Conservation (phyloP, 1,140 invertebrate species). For the Ridgeia piscesae region DNA sequence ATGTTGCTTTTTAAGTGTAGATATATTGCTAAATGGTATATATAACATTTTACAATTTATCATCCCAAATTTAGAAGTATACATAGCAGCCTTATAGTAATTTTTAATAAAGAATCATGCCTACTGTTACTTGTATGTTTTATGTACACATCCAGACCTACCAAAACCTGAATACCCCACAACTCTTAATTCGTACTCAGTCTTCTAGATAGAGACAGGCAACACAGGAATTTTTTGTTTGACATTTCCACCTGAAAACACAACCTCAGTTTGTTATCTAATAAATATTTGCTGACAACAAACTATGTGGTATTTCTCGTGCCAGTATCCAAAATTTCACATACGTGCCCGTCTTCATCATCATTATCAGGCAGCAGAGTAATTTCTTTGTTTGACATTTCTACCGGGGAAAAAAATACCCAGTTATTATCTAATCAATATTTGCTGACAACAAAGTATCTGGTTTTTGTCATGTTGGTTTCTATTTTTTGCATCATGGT, state of each 20-base stretch:
- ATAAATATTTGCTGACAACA: no score
- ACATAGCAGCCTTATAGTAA: no score
- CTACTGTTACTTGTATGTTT: not conserved
- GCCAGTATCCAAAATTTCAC: no score
- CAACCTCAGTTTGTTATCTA: no score
- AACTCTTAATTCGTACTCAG: no score
- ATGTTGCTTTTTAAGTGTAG: not conserved
- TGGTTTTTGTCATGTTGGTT: not conserved
- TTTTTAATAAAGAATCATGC: no score
- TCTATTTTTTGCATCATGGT: not conserved
- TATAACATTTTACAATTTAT: not conserved
- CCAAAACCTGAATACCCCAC: no score
- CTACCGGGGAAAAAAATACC: not conserved
- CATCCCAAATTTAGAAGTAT: not conserved
- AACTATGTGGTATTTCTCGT: no score
- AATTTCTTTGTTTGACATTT: not conserved
- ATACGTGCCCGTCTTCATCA: not conserved
- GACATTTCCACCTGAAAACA: no score
- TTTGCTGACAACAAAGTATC: not conserved
- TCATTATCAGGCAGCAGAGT: not conserved
- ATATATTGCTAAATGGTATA: not conserved
- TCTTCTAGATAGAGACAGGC: no score
- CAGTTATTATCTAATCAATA: not conserved
- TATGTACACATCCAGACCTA: not conserved
- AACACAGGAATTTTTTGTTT: no score